Evolutionary conservation across 30 jellyfish, hydroid and myxozoan species (phyloP).

Genomic region (Aurelia sp.): DNA sequence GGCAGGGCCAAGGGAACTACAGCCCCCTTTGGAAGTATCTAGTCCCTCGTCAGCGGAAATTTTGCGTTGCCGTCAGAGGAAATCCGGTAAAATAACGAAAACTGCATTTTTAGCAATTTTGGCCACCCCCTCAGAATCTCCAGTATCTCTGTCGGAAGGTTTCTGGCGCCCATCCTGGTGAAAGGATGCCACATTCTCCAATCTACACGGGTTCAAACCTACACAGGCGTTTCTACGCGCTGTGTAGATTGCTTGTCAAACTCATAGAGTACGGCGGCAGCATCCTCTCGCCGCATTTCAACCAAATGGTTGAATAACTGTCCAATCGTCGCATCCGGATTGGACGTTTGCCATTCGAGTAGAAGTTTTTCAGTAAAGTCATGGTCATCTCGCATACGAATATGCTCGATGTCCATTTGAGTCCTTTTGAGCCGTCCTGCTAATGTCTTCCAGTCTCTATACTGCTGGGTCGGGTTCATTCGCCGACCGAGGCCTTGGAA

Average conservation of each 20-base stretch:
- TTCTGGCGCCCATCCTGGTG: too few species aligned
- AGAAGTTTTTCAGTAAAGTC: slow-evolving; percentile 48
- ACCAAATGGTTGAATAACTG: neutral
- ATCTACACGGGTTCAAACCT: neutral
- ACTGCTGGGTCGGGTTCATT: slow-evolving; percentile 44
- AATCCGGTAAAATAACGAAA: too few species aligned
- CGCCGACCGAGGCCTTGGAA: slow-evolving; percentile 38
- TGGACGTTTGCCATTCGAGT: slow-evolving; percentile 6
- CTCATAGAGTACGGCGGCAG: slow-evolving; percentile 30
- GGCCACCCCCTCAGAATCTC: too few species aligned
- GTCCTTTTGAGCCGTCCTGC: slow-evolving; percentile 50
- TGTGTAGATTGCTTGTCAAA: slow-evolving; percentile 7
- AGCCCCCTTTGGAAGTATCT: too few species aligned
- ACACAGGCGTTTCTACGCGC: slow-evolving; percentile 38
- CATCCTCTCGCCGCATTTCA: slow-evolving; percentile 47
- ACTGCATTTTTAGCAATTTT: too few species aligned
- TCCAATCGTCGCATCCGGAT: slow-evolving; percentile 41
- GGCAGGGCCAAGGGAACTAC: too few species aligned
- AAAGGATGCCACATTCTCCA: too few species aligned
- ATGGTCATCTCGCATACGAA: neutral
- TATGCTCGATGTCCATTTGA: slow-evolving; percentile 32
- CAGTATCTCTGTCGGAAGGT: too few species aligned
- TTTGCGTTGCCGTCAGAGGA: too few species aligned
- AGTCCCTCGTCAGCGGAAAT: too few species aligned
- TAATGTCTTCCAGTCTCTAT: slow-evolving; percentile 56